Base-by-base conservation (phyloP, 2,888 invertebrate species). In the Drosophila prostipennis region DNA sequence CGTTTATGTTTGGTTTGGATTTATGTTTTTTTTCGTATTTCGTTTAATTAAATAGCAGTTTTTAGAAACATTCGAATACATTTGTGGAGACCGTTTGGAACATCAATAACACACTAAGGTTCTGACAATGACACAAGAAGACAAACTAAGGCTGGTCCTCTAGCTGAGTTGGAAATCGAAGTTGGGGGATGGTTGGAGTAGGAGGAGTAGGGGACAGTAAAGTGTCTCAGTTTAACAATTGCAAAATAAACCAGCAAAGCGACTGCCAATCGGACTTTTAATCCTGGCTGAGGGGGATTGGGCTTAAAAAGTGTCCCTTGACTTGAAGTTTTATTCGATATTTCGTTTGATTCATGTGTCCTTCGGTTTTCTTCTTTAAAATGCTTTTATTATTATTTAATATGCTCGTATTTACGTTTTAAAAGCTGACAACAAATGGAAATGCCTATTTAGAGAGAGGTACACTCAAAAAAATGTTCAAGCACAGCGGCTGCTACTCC, bases 341-440 rank as follows among this genome's bases (percentile, higher is more conserved):
- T 70, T 60, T 59, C 42, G 57, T 51, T 79, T 56, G 37, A 52
- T 67, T 75, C 48, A 14, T 51, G 64, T 69, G 56, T n/a, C 71
- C 49, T 42, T 60, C 23, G 58, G 43, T n/a, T 60, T 69, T 65
- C 23, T 32, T 43, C 32, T 69, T 79, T 82, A 82, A 77, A 78
- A 78, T 84, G 86, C 72, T 71, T 74, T 72, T 76, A 54, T 58
- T 61, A 65, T 63, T 59, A 49, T 79, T 72, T 60, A 72, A 75
- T 73, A 75, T 59, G 54, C 59, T 69, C 45, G 73, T 72, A 76
- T 75, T 77, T 88, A 80, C 70, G 80, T 80, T 76, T 80, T 80
- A 79, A 84, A 84, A 84, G 84, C 84, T 88, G 84, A 84, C 84
- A 84, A 84, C 84, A 84, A 83, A 84, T 84, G 80, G 79, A 86